phyloP scores from a whole-genome alignment of 30 jellyfish, hydroid and myxozoan genomes.

The Pelagia noctiluca region DNA sequence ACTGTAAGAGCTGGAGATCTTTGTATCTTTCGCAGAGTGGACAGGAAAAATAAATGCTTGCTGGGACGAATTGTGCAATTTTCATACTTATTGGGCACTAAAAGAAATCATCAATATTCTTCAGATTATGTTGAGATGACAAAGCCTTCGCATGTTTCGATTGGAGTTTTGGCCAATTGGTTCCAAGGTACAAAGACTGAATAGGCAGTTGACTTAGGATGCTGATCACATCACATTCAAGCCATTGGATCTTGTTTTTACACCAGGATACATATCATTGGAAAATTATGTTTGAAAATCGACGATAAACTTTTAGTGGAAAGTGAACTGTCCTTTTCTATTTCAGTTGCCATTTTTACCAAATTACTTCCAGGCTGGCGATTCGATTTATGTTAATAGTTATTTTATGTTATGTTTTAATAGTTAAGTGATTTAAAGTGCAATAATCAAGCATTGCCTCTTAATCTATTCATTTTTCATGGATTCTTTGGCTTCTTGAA shows the following conservation, averaged over 20 bases:
- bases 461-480: no score
- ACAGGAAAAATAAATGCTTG: slow-evolving; percentile 15
- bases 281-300: no score
- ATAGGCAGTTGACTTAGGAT: not conserved
- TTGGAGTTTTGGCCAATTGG: slow-evolving; percentile 52
- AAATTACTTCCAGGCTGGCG: no score
- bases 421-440: no score
- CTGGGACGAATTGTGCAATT: slow-evolving; percentile 44
- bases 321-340: no score
- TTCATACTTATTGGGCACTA: slow-evolving; percentile 40
- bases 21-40: slow-evolving; percentile 42
- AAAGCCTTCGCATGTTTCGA: not conserved
- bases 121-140: slow-evolving; percentile 43
- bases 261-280: no score
- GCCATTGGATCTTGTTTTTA: slow-evolving; percentile 15
- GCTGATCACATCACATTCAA: not conserved
- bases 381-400: no score
- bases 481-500: no score
- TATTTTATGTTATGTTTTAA: no score
- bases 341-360: no score
- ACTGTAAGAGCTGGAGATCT: slow-evolving; percentile 40
- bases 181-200: not conserved
- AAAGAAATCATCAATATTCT: slow-evolving; percentile 36
- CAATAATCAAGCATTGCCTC: no score
- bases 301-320: no score